phyloP scores from a whole-genome alignment of 1,140 invertebrate species.

The Plectrocnemia conspersa region DNA sequence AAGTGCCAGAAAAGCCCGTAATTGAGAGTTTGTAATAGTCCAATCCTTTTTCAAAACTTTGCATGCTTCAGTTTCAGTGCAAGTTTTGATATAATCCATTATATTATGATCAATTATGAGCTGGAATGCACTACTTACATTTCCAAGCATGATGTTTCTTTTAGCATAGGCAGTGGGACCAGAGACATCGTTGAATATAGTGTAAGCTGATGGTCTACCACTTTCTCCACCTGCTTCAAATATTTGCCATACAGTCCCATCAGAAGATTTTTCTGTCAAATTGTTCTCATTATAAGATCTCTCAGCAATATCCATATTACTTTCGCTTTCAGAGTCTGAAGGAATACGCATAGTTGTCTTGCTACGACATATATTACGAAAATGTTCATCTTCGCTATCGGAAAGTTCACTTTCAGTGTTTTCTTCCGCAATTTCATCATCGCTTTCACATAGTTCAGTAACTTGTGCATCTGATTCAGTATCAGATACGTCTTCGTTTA shows the following conservation, averaged over 20 bases:
- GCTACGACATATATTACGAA: background rate
- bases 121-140: slow-evolving; percentile 10
- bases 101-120: background rate
- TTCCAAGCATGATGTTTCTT: slow-evolving; percentile 22
- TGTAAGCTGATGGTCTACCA: too few relatives aligned
- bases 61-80: slow-evolving; percentile 14
- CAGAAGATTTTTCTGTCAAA: background rate
- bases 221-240: slow-evolving; percentile 12
- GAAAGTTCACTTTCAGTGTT: background rate
- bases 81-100: slow-evolving; percentile 10
- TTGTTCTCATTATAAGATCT: slow-evolving; percentile 1
- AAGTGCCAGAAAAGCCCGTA: slow-evolving; percentile 23
- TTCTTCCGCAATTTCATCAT: background rate
- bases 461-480: background rate
- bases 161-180: slow-evolving; percentile 13
- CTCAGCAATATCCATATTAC: background rate
- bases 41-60: slow-evolving; percentile 10
- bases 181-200: slow-evolving; percentile 26
- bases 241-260: slow-evolving; percentile 12
- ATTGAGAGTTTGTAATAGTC: background rate
- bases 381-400: background rate
- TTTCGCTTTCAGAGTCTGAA: background rate
- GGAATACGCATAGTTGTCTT: background rate
- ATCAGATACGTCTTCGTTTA: background rate
- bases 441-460: background rate